A percentile compares a stretch with the other conserved stretches of the same genome.
These are phyloP conservation scores for Mus caroli DNA, from an alignment of 2,797 vertebrate species.

Conservation along the genomic window DNA sequence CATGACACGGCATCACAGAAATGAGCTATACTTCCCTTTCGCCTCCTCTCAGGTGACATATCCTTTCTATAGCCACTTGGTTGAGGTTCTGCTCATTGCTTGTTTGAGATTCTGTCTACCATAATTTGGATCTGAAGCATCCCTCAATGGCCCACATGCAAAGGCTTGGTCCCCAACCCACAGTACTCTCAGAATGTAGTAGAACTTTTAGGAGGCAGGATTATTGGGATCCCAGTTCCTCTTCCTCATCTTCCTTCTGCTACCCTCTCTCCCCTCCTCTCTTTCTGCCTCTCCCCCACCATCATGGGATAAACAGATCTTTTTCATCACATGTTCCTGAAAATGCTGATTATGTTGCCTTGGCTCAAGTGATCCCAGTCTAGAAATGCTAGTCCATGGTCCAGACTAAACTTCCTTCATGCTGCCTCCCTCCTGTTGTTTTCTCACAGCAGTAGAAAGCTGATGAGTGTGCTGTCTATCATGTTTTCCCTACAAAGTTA, in stretches of 20 bases:
- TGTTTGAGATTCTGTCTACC: background rate
- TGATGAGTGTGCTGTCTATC: background rate
- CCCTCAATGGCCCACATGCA: background rate
- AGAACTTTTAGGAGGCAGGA: background rate
- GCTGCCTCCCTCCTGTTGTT: background rate
- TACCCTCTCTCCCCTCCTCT: background rate
- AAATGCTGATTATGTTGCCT: background rate
- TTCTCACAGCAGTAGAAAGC: background rate
- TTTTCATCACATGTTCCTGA: background rate
- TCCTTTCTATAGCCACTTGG: background rate
- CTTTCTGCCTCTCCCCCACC: background rate
- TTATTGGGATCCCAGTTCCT: background rate
- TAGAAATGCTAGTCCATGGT: background rate
- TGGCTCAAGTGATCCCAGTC: background rate
- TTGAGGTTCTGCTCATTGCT: background rate
- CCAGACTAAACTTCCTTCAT: background rate
- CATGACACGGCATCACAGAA: background rate
- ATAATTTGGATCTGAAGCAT: background rate
- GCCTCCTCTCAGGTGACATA: background rate
- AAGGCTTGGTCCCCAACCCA: background rate
- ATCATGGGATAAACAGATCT: background rate
- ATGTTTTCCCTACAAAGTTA: background rate
- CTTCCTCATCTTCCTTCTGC: background rate
- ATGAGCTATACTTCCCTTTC: background rate
- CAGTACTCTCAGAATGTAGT: background rate